phyloP scores from a whole-genome alignment of 2,888 invertebrate genomes.

The Limnephilus marmoratus region DNA sequence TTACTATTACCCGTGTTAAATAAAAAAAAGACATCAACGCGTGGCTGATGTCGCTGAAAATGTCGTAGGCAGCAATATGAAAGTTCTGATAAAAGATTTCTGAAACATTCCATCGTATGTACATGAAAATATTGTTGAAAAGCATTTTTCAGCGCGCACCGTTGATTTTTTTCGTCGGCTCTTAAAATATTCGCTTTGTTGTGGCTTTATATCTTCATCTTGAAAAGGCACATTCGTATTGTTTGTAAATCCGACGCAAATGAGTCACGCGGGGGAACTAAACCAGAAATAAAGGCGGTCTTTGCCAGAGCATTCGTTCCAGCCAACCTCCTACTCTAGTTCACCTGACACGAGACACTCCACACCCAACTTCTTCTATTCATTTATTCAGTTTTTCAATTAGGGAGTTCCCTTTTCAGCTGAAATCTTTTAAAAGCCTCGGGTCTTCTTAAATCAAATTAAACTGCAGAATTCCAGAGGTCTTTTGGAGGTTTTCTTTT shows the following conservation, averaged over 20 bases:
- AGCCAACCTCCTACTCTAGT: neutral
- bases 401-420: neutral
- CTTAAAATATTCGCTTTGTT: neutral
- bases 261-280: slow-evolving; percentile 20
- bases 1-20: too few species aligned
- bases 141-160: neutral
- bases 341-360: neutral
- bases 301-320: neutral
- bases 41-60: too few species aligned
- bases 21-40: too few species aligned
- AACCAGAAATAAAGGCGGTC: slow-evolving; percentile 16
- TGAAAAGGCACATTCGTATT: neutral
- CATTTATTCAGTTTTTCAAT: neutral
- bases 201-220: neutral
- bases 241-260: slow-evolving; percentile 17
- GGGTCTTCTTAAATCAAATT: neutral
- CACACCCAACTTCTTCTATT: neutral
- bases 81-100: too few species aligned
- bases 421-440: neutral
- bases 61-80: too few species aligned
- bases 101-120: neutral
- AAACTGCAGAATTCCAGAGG: neutral
- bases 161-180: neutral
- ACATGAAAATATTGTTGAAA: neutral
- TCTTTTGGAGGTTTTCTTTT: neutral